phyloP scores from a whole-genome alignment of 2,888 invertebrate genomes.

The Heliconius hortense region DNA sequence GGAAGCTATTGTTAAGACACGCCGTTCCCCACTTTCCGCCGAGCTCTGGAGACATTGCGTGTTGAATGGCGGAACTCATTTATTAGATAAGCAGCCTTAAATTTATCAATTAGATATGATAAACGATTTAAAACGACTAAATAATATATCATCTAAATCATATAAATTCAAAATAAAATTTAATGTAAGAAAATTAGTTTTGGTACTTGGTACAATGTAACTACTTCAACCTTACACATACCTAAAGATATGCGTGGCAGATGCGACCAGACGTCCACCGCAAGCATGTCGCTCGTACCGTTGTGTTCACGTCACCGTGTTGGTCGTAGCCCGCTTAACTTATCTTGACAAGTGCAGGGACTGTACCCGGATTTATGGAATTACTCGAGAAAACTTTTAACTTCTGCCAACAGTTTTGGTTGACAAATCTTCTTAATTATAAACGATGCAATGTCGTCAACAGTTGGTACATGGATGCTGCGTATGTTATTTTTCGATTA shows the following conservation, averaged over 20 bases:
- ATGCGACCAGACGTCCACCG: slow-evolving; percentile 28
- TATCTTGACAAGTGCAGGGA: slow-evolving; percentile 19
- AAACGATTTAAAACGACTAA: not conserved
- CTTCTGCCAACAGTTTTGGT: slow-evolving; percentile 6
- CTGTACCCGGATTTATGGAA: slow-evolving; percentile 18
- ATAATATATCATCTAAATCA: not conserved
- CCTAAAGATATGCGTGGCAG: slow-evolving; percentile 26
- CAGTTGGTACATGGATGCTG: not conserved
- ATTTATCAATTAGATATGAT: not conserved
- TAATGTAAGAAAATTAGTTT: not conserved
- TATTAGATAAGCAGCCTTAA: not conserved
- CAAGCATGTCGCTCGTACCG: slow-evolving; percentile 36
- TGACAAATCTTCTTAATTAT: slow-evolving; percentile 6
- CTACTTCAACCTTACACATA: not conserved
- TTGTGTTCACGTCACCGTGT: slow-evolving; percentile 34
- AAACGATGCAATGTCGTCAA: not conserved
- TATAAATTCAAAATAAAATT: not conserved
- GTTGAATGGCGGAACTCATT: too few species aligned
- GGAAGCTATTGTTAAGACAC: too few species aligned
- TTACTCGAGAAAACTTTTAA: slow-evolving; percentile 14
- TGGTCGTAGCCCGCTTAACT: slow-evolving; percentile 32
- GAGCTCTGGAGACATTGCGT: too few species aligned
- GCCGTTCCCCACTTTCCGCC: too few species aligned
- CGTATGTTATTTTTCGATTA: not conserved
- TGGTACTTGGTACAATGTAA: not conserved